These are phyloP conservation scores for Siphamia tubifer DNA, from an alignment of 2,113 vertebrate genomes.

Conservation along the genomic window DNA sequence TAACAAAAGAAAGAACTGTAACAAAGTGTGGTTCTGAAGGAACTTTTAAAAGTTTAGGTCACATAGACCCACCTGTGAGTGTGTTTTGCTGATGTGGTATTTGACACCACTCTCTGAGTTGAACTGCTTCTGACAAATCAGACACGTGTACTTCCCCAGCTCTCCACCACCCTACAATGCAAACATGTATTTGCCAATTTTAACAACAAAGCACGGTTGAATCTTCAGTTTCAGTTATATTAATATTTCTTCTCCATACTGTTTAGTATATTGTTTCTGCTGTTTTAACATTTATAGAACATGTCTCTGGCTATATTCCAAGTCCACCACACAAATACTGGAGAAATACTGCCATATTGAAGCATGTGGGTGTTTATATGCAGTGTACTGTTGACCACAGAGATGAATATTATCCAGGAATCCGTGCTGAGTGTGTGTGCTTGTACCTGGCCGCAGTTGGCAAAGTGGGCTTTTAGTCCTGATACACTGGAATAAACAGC, in stretches of 20 bases:
- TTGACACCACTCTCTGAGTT: constrained; percentile 97
- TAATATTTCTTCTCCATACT: no score
- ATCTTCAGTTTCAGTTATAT: no score
- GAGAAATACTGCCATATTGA: no score
- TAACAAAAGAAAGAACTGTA: neutral
- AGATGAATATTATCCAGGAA: neutral
- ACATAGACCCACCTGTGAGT: constrained; percentile 87
- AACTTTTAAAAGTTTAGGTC: neutral
- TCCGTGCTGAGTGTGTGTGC: neutral
- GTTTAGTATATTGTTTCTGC: no score
- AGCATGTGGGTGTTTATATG: no score
- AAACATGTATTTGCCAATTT: neutral
- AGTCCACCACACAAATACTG: no score
- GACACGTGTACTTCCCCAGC: constrained; percentile 92
- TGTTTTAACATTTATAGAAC: neutral
- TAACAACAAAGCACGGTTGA: no score
- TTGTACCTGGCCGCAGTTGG: constrained; percentile 95
- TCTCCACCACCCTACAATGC: constrained; percentile 87
- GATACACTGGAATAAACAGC: constrained; percentile 98
- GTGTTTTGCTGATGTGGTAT: constrained; percentile 98
- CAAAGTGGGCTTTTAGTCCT: constrained; percentile 95
- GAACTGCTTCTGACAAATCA: constrained; percentile 97
- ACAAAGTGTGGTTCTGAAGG: neutral
- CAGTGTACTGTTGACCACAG: neutral
- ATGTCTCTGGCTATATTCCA: no score